These are phyloP conservation scores for Caenorhabditis macrosperma DNA, from an alignment of 2,888 invertebrate genomes.

Conservation along the genomic window DNA sequence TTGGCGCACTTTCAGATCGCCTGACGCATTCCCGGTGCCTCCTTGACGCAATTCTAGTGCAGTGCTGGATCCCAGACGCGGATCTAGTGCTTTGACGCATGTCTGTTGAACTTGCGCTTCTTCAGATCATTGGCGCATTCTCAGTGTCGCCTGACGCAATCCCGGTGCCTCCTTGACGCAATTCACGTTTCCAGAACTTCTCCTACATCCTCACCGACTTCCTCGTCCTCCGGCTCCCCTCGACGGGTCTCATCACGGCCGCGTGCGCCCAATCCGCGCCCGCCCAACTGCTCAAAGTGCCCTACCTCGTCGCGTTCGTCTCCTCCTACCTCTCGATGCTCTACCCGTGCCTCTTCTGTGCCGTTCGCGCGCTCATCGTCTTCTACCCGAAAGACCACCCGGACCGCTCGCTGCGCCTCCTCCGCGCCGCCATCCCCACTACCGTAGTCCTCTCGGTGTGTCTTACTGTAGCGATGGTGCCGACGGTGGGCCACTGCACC, in stretches of 20 bases:
- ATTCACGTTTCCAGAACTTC: conserved; percentile 21
- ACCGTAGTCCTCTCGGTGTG: conserved; percentile 23
- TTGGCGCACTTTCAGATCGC: too few relatives aligned
- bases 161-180: not conserved
- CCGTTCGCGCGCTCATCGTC: conserved; percentile 34
- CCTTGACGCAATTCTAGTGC: too few relatives aligned
- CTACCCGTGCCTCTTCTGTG: conserved; percentile 29
- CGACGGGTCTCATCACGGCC: conserved; percentile 19
- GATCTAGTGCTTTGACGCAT: too few relatives aligned
- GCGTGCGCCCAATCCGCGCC: conserved; percentile 6
- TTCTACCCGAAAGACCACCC: conserved; percentile 33
- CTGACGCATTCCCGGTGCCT: too few relatives aligned
- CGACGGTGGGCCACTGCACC: conserved; percentile 12
- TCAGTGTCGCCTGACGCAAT: too few relatives aligned
- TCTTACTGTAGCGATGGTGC: conserved; percentile 23
- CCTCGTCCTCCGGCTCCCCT: conserved; percentile 27
- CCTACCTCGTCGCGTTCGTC: conserved; percentile 27
- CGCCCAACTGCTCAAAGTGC: conserved; percentile 28
- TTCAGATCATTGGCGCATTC: too few relatives aligned
- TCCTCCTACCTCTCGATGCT: conserved; percentile 27
- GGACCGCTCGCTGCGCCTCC: conserved; percentile 4
- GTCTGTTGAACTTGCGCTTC: conserved; percentile 6
- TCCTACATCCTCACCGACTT: conserved; percentile 37
- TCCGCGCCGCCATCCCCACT: conserved; percentile 10
- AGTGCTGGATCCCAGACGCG: too few relatives aligned